Evolutionary conservation across 2,113 vertebrate species (phyloP).

Genomic region (Tragulus kanchil): DNA sequence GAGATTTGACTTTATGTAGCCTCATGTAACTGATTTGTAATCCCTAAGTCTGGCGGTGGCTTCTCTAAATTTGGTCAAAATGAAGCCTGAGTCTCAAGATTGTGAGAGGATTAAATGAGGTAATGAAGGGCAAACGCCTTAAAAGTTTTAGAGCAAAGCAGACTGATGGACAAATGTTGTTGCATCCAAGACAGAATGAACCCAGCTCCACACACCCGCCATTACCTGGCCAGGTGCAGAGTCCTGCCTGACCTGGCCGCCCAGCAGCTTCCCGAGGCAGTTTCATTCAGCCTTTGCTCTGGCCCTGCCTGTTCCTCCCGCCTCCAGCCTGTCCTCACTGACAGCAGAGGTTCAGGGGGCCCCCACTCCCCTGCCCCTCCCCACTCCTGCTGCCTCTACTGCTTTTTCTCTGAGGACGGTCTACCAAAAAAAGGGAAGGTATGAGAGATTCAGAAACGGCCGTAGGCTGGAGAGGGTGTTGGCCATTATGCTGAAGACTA

Average conservation of each 20-base stretch:
- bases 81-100: neutral
- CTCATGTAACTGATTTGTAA: neutral
- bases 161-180: neutral
- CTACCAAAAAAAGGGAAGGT: neutral
- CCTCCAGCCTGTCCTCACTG: neutral
- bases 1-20: neutral
- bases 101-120: neutral
- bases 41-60: neutral
- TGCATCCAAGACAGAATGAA: neutral
- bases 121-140: neutral
- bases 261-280: neutral
- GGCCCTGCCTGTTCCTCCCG: neutral
- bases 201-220: neutral
- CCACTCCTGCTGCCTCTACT: neutral
- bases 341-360: neutral
- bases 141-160: neutral
- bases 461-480: neutral
- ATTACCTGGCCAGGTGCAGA: neutral
- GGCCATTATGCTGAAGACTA: neutral
- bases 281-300: neutral
- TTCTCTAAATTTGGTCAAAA: constrained; percentile 6
- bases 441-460: neutral
- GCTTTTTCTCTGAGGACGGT: neutral
- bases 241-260: neutral
- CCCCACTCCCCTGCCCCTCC: neutral